Evolutionary conservation across 2,797 vertebrate species (phyloP).

Genomic region (Enteromius anoplus): DNA sequence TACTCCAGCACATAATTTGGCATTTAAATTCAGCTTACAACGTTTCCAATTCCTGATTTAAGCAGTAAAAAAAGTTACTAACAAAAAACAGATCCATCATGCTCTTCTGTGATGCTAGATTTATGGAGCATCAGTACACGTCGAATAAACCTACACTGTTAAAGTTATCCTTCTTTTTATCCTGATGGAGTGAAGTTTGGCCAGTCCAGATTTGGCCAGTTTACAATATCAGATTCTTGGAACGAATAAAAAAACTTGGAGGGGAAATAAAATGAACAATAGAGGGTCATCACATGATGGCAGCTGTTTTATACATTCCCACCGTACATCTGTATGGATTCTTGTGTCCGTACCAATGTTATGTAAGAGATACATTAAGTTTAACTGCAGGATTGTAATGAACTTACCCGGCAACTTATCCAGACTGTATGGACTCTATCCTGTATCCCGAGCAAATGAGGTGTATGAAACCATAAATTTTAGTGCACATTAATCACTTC

Average conservation of each 20-base stretch:
- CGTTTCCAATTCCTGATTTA: neutral
- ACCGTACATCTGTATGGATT: conserved; percentile 26
- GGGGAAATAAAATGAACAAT: conserved; percentile 28
- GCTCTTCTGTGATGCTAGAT: conserved; percentile 64
- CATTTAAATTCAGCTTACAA: neutral
- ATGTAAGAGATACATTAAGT: conserved; percentile 30
- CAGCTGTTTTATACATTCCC: conserved; percentile 38
- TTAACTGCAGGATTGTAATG: conserved; percentile 31
- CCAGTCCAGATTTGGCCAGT: conserved; percentile 55
- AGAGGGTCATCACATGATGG: conserved; percentile 30
- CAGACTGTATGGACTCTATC: neutral
- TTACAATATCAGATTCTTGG: conserved; percentile 55
- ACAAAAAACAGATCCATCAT: conserved; percentile 57
- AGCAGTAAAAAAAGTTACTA: neutral
- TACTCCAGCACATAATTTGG: neutral
- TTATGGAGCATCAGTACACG: conserved; percentile 64
- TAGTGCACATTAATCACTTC: conserved; percentile 13
- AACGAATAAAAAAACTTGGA: conserved; percentile 51
- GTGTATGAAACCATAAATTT: neutral
- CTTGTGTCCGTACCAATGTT: conserved; percentile 24
- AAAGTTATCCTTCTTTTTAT: conserved; percentile 54
- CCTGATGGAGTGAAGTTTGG: conserved; percentile 47
- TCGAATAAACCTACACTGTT: conserved; percentile 65
- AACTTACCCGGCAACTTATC: conserved; percentile 1
- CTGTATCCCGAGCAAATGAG: neutral